Base-by-base conservation (phyloP, 1,140 invertebrate species). In the Lepidotrigona ventralis region DNA sequence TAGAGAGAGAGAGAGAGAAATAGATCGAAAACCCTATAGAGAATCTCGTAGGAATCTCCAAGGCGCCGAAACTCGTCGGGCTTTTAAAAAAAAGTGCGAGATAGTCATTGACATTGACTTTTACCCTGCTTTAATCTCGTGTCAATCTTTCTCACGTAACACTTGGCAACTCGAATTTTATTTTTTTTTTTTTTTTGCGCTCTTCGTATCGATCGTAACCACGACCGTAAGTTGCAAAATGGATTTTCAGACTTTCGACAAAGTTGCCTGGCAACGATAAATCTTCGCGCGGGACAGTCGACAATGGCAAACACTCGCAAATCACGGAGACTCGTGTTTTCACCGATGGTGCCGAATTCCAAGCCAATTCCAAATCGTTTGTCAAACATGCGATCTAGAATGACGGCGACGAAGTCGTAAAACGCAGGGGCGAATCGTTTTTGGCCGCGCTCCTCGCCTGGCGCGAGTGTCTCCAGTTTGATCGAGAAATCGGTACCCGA, bases 321-420 rank as follows among this genome's bases (percentile, higher is more conserved):
- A 74, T 74, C 26, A 15, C 51, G 46, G 21, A 21, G 19, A 39
- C 17, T 68, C 33, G 66, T 39, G 66, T 46, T 21, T n/a, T 12
- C 23, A 23, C n/a, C 21, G 46, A 21, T 2, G 46, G 2, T 2
- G 23, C 2, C 60, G 46, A 70, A 70, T 79, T 66, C 77, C 29
- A 3, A 46, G 54, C 33, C n/a, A 46, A 46, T 46, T 46, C 39
- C 39, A 46, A 46, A 21, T 72, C 8, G 9, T 53, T 63, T 19
- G 69, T 80, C 46, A 53, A 21, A 51, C 53, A 51, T n/a, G 26
- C 68, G 54, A 46, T 14, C 26, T 64, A 26, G 33, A 71, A 46
- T 69, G 39, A 33, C 77, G 54, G 21, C 77, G 66, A 33, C 46
- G 11, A 79, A 51, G 56, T 70, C 53, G 77, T 46, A 58, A 58